Evolutionary conservation across 2,888 invertebrate genomes (phyloP), one percentile per base, ranked within the genome.

Genomic region (Dicycla oo): DNA sequence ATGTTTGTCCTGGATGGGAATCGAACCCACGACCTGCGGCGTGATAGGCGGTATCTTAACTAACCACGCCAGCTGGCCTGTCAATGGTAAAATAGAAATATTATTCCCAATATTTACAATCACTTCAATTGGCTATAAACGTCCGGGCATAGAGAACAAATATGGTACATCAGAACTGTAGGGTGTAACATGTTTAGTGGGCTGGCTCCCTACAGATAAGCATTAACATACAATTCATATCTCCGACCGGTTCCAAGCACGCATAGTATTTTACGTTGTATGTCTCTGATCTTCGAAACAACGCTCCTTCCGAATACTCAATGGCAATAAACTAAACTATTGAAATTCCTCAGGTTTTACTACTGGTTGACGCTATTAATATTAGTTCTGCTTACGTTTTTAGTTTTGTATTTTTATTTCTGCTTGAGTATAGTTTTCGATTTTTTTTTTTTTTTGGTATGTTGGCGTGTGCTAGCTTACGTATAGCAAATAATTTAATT

Each of bases 221-320:
- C 62, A 62, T 67, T 67, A 75, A 60, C 69, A 77, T 45, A 75
- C 77, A 65, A 69, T 72, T 70, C 67, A 72, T 76, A 78, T 62
- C 53, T 43, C 7, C 49, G 51, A 84, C 86, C 84, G 84, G 86
- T 85, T 83, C 13, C 4, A 34, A 56, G 57, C 64, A 51, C 72
- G 69, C 67, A 18, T 72, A 78, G 65, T 75, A 75, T 83, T 82
- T 83, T 65, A 80, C 67, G 64, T 54, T 58, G 23, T 38, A 30
- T 18, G 69, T 38, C 54, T 20, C 11, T 10, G 78, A 80, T 72
- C 45, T 26, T 51, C n/a, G 82, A 80, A 72, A 38, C 34, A 47
- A 56, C 3, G 58, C 6, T 43, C 6, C 7, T 49, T 34, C 23
- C 30, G 38, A 51, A 38, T 51, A 60, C 43, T 47, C 6, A 30